phyloP scores from a whole-genome alignment of 2,113 vertebrate species.

The Cynopterus brachyotis region DNA sequence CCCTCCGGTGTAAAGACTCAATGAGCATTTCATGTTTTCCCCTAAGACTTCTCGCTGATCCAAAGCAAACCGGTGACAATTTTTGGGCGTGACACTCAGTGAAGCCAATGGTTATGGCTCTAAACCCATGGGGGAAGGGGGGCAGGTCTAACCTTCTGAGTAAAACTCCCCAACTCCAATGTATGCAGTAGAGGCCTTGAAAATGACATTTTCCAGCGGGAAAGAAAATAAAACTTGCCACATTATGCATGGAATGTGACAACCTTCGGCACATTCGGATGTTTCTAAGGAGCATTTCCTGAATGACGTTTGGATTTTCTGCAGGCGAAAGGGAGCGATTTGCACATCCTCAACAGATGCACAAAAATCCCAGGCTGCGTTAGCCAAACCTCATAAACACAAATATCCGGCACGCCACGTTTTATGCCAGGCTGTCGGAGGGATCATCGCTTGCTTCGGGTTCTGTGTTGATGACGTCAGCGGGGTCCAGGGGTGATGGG shows the following conservation, averaged over 20 bases:
- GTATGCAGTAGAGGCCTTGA: neutral
- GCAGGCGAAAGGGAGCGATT: slow-evolving; percentile 37
- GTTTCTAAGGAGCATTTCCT: slow-evolving; percentile 57
- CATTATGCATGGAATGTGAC: slow-evolving; percentile 29
- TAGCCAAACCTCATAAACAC: slow-evolving; percentile 37
- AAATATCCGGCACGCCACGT: slow-evolving; percentile 36
- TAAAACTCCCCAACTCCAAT: neutral
- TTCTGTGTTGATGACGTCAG: neutral
- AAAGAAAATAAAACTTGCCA: slow-evolving; percentile 35
- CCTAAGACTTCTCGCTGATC: neutral
- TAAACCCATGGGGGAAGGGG: accelerated
- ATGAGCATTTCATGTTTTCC: neutral
- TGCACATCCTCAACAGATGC: slow-evolving; percentile 46
- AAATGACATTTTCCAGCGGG: neutral
- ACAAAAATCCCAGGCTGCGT: slow-evolving; percentile 48
- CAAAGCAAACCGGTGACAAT: neutral
- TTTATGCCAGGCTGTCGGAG: neutral
- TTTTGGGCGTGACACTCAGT: neutral
- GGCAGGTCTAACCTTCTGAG: neutral
- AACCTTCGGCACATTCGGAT: slow-evolving; percentile 7
- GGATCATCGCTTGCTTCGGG: neutral
- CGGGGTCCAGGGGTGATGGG: neutral
- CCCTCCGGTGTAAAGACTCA: too few relatives aligned
- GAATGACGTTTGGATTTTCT: slow-evolving; percentile 59
- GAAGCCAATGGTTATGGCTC: neutral